A percentile compares a stretch with the other conserved stretches of the same genome.
Conservation (phyloP, 2,888 invertebrate species). For the Zaprionus lineosus region DNA sequence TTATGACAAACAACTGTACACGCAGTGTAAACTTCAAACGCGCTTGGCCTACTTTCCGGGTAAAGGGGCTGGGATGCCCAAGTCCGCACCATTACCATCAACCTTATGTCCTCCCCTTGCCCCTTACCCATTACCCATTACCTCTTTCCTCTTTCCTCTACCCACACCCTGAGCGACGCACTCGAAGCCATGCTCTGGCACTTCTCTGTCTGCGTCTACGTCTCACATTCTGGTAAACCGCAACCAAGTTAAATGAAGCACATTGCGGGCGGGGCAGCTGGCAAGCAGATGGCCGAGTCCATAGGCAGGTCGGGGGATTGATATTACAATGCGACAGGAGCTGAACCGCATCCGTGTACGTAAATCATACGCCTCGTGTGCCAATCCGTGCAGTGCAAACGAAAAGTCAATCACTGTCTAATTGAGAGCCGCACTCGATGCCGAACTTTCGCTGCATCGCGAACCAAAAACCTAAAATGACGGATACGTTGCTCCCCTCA, state of each 20-base stretch:
- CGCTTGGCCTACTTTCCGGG: slow-evolving; percentile 74
- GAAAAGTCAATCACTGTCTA: slow-evolving; percentile 73
- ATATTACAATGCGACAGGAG: neutral
- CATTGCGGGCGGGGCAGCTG: slow-evolving; percentile 13
- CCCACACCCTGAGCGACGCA: too few species aligned
- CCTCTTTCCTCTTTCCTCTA: too few species aligned
- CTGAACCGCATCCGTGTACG: slow-evolving; percentile 28
- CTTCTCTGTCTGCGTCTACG: too few species aligned
- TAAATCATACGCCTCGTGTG: slow-evolving; percentile 71
- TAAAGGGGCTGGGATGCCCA: slow-evolving; percentile 69
- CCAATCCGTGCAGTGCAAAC: slow-evolving; percentile 41
- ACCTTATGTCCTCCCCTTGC: too few species aligned
- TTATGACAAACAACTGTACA: slow-evolving; percentile 7
- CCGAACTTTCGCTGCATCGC: slow-evolving; percentile 26
- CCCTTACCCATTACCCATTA: too few species aligned
- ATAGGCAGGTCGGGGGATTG: slow-evolving; percentile 3
- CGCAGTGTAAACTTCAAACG: slow-evolving; percentile 73
- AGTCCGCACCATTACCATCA: slow-evolving; percentile 23
- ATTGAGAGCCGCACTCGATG: slow-evolving; percentile 71
- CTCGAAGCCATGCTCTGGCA: too few species aligned
- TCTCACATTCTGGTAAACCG: slow-evolving; percentile 45
- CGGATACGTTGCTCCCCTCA: slow-evolving; percentile 2
- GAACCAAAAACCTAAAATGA: slow-evolving; percentile 18
- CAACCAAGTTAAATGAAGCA: slow-evolving; percentile 75
- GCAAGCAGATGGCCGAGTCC: slow-evolving; percentile 55